phyloP scores from a whole-genome alignment of 2,888 invertebrate species.

The Patella pellucida region DNA sequence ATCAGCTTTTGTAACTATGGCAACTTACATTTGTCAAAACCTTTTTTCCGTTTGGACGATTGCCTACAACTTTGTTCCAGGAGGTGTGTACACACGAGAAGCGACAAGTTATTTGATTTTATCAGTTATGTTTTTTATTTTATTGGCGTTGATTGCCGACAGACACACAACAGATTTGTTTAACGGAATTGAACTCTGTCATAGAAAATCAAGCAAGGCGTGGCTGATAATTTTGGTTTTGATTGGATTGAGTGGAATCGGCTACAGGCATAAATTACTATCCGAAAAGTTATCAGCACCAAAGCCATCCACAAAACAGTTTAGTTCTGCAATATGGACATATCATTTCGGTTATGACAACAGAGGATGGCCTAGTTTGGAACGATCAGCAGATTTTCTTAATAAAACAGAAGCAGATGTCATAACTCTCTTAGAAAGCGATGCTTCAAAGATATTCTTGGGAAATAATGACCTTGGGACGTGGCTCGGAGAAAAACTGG shows the following conservation, averaged over 20 bases:
- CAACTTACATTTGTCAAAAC: slow-evolving; percentile 63
- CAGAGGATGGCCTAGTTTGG: slow-evolving; percentile 71
- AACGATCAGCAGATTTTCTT: slow-evolving; percentile 63
- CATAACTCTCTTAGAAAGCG: slow-evolving; percentile 70
- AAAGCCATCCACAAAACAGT: slow-evolving; percentile 42
- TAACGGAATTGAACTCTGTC: not conserved
- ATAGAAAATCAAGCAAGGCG: not conserved
- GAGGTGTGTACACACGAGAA: slow-evolving; percentile 70
- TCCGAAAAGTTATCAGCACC: not conserved
- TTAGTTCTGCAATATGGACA: slow-evolving; percentile 70
- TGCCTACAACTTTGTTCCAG: slow-evolving; percentile 72
- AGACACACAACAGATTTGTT: not conserved
- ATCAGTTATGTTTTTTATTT: slow-evolving; percentile 53
- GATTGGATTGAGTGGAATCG: not conserved
- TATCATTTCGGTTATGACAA: slow-evolving; percentile 72
- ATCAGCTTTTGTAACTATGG: slow-evolving; percentile 57
- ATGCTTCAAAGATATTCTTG: slow-evolving; percentile 71
- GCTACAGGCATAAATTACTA: not conserved
- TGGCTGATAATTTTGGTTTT: not conserved
- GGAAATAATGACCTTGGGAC: slow-evolving; percentile 71
- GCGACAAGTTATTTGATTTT: slow-evolving; percentile 66
- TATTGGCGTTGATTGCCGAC: slow-evolving; percentile 35
- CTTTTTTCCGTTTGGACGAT: slow-evolving; percentile 70
- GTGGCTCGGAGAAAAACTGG: slow-evolving; percentile 69
- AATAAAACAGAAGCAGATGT: slow-evolving; percentile 69